phyloP scores from a whole-genome alignment of 2,888 invertebrate genomes.

The Tenthredo notha region DNA sequence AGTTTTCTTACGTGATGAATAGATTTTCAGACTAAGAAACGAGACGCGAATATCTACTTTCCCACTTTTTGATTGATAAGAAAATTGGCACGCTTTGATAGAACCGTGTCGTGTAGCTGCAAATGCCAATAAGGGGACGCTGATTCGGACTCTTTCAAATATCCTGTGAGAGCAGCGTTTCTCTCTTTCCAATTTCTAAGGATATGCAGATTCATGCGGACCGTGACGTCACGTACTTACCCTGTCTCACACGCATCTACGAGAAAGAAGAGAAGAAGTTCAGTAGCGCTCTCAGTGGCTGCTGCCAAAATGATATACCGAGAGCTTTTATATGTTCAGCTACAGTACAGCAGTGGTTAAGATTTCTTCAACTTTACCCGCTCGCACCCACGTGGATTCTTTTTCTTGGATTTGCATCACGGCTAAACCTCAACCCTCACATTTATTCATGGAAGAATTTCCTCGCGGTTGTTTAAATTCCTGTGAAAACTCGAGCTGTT shows the following conservation, averaged over 20 bases:
- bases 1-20: neutral
- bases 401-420: conserved; percentile 31
- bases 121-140: neutral
- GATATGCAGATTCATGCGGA: conserved; percentile 47
- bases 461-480: conserved; percentile 14
- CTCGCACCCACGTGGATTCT: conserved; percentile 1
- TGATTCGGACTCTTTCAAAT: neutral
- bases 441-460: conserved; percentile 27
- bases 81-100: neutral
- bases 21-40: neutral
- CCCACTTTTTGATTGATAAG: neutral
- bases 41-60: neutral
- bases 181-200: conserved; percentile 24
- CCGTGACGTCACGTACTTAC: conserved; percentile 35
- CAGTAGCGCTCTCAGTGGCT: neutral
- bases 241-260: conserved; percentile 12
- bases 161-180: neutral
- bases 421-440: neutral
- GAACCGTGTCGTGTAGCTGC: neutral
- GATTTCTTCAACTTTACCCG: conserved; percentile 16
- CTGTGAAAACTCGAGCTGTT: neutral
- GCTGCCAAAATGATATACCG: conserved; percentile 8
- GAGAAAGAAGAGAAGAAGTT: neutral
- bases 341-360: neutral
- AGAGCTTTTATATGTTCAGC: conserved; percentile 23